Conservation (phyloP, 2,888 invertebrate genomes). For the Tetramorium bicarinatum region DNA sequence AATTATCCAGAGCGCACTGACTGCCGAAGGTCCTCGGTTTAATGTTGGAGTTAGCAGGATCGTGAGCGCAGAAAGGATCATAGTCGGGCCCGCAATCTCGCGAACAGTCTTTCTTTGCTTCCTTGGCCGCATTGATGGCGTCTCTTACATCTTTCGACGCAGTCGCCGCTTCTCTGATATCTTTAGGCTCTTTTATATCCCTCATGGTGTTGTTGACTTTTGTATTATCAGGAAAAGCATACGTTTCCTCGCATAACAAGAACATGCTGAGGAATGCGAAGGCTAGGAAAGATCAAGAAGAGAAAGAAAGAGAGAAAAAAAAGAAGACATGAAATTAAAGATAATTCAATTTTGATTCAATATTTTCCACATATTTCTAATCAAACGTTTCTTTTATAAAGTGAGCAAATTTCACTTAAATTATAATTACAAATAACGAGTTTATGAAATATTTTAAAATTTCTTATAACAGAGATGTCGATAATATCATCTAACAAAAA, state of each 20-base stretch:
- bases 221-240: slow-evolving; percentile 67
- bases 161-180: slow-evolving; percentile 75
- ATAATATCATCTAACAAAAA: not conserved
- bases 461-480: not conserved
- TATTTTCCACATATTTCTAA: not conserved
- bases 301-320: not conserved
- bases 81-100: slow-evolving; percentile 84
- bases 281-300: slow-evolving; percentile 61
- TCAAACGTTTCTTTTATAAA: not conserved
- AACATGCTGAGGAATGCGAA: slow-evolving; percentile 72
- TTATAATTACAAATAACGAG: not conserved
- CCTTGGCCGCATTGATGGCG: slow-evolving; percentile 87
- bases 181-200: slow-evolving; percentile 77
- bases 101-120: slow-evolving; percentile 89
- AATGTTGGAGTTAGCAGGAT: slow-evolving; percentile 87
- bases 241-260: slow-evolving; percentile 65
- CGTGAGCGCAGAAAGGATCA: slow-evolving; percentile 90
- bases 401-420: not conserved
- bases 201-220: slow-evolving; percentile 62
- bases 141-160: slow-evolving; percentile 82
- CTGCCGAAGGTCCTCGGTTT: slow-evolving; percentile 89
- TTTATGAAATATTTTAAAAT: not conserved
- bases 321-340: not conserved
- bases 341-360: not conserved
- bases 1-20: slow-evolving; percentile 89